These are phyloP conservation scores for Entosphenus tridentatus DNA, from an alignment of 2,113 vertebrate genomes.

Conservation along the genomic window DNA sequence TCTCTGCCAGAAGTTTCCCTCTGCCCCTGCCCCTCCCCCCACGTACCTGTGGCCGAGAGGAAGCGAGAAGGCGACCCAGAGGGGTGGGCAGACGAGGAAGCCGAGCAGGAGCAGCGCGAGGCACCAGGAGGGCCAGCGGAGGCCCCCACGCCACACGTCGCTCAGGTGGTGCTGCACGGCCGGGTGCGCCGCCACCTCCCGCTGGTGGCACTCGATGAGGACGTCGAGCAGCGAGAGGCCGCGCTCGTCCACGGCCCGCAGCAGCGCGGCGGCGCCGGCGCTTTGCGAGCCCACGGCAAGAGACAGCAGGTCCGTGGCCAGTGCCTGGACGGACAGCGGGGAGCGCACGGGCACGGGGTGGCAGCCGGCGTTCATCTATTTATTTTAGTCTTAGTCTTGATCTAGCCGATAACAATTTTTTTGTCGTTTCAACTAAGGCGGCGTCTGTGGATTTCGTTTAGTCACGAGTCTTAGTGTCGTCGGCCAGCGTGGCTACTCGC, in stretches of 20 bases:
- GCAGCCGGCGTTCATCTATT: too few species aligned
- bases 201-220: conserved; percentile 20
- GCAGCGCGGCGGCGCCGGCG: conserved; percentile 11
- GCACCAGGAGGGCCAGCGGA: conserved; percentile 19
- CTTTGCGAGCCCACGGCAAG: conserved; percentile 15
- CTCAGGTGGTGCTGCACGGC: conserved; percentile 22
- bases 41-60: conserved; percentile 11
- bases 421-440: too few species aligned
- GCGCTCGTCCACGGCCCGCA: conserved; percentile 17
- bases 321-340: conserved; percentile 7
- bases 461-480: too few species aligned
- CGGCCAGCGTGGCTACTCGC: too few species aligned
- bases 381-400: too few species aligned
- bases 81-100: conserved; percentile 16
- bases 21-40: too few species aligned
- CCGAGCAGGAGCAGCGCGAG: conserved; percentile 18
- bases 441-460: too few species aligned
- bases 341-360: too few species aligned
- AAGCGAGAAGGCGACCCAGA: conserved; percentile 20
- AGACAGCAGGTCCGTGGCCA: conserved; percentile 20
- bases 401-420: too few species aligned
- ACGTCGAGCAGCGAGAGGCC: conserved; percentile 17
- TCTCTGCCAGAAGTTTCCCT: too few species aligned
- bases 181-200: conserved; percentile 18
- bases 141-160: conserved; percentile 19